These are phyloP conservation scores for Saturnia pavonia DNA, from an alignment of 2,888 invertebrate species.

Conservation along the genomic window DNA sequence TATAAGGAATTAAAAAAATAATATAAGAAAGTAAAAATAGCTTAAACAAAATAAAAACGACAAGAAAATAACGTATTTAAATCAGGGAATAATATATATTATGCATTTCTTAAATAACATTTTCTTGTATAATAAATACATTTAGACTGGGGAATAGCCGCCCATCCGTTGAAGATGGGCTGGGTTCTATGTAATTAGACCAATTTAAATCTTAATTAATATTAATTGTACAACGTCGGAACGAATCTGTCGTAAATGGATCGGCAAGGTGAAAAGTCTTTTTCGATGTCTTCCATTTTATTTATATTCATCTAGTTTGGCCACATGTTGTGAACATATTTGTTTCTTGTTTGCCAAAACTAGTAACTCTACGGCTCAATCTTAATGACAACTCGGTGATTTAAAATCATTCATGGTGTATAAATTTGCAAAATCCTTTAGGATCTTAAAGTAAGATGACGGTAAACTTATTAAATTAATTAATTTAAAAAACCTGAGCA, in stretches of 20 bases:
- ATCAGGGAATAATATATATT: background rate
- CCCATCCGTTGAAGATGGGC: conserved; percentile 65
- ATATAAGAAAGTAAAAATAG: too few species aligned
- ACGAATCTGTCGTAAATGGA: conserved; percentile 78
- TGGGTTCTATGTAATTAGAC: conserved; percentile 79
- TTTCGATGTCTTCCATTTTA: conserved; percentile 39
- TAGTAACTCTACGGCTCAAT: background rate
- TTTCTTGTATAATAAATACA: conserved; percentile 49
- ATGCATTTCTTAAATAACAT: conserved; percentile 27
- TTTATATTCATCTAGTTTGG: conserved; percentile 42
- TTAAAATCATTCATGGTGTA: too few species aligned
- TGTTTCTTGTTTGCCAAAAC: background rate
- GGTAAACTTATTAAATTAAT: too few species aligned
- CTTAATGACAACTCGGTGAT: too few species aligned
- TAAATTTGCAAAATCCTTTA: too few species aligned
- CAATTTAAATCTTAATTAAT: conserved; percentile 82
- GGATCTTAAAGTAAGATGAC: too few species aligned
- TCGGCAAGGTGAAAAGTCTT: conserved; percentile 49
- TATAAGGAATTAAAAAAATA: too few species aligned
- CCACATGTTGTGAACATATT: background rate
- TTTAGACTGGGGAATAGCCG: conserved; percentile 58
- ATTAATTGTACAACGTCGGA: conserved; percentile 80
- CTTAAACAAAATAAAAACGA: background rate
- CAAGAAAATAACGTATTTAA: background rate
- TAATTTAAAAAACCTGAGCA: too few species aligned